phyloP scores from a whole-genome alignment of 2,888 invertebrate genomes.

The Omphaloscelis lunosa region DNA sequence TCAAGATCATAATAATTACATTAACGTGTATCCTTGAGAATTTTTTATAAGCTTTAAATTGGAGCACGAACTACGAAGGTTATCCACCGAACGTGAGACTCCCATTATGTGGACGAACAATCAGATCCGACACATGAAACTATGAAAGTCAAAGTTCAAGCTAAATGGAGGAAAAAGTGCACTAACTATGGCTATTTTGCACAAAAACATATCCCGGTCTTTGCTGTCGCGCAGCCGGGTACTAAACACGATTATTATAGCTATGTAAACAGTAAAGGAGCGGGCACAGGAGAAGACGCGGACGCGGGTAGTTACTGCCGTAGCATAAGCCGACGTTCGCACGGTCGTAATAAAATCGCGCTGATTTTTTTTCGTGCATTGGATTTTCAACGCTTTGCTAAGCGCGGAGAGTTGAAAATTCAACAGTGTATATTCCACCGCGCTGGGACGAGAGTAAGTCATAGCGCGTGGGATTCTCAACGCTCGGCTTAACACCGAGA shows the following conservation, averaged over 20 bases:
- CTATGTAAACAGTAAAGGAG: too few species aligned
- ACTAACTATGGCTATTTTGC: background rate
- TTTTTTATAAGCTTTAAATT: conserved; percentile 45
- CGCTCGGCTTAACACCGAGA: too few species aligned
- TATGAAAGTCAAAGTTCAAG: conserved; percentile 36
- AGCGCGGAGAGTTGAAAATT: too few species aligned
- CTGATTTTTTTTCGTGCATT: too few species aligned
- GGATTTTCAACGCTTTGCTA: too few species aligned
- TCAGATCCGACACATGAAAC: conserved; percentile 19
- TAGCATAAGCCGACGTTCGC: too few species aligned
- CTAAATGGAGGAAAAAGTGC: conserved; percentile 15
- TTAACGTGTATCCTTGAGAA: conserved; percentile 23
- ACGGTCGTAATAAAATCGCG: too few species aligned
- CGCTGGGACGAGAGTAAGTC: too few species aligned
- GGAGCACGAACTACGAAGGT: conserved; percentile 42
- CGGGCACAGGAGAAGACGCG: background rate
- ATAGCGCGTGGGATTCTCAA: too few species aligned
- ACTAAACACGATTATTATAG: background rate
- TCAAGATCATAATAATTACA: conserved; percentile 5
- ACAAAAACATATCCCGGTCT: background rate
- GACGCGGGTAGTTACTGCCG: background rate
- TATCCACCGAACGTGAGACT: conserved; percentile 43
- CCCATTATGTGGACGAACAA: conserved; percentile 29
- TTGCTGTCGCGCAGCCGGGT: background rate
- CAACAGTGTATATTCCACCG: too few species aligned